Percentiles rank a stretch among this genome's conserved stretches.
phyloP scores from a whole-genome alignment of 2,797 vertebrate genomes.

The Trachops cirrhosus region DNA sequence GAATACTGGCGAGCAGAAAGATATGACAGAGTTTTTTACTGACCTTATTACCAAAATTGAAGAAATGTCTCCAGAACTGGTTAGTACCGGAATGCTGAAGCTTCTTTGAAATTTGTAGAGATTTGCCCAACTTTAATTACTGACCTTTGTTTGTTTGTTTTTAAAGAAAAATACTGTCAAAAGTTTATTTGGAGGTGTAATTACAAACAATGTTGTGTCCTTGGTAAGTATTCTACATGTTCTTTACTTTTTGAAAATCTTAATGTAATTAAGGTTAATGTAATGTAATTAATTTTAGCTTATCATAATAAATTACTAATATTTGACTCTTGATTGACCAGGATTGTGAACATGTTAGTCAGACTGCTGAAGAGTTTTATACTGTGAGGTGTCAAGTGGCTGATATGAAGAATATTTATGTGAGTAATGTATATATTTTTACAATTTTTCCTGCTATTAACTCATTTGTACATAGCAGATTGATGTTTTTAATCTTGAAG shows the following conservation, averaged over 20 bases:
- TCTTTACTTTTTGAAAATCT: not conserved
- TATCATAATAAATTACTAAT: constrained; percentile 13
- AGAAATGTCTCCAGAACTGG: constrained; percentile 98
- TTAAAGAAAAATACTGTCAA: constrained; percentile 98
- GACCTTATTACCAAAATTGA: constrained; percentile 99
- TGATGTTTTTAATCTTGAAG: constrained; percentile 9
- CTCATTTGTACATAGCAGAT: not conserved
- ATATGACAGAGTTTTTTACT: constrained; percentile 99
- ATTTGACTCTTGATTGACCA: constrained; percentile 72
- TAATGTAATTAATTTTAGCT: too few species aligned
- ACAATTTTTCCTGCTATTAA: not conserved
- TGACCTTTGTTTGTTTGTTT: constrained; percentile 73
- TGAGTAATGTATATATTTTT: constrained; percentile 82
- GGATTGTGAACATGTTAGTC: constrained; percentile 99
- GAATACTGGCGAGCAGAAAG: constrained; percentile 98
- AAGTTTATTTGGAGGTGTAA: constrained; percentile 97
- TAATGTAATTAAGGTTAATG: too few species aligned
- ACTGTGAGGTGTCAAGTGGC: constrained; percentile 98
- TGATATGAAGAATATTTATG: constrained; percentile 99
- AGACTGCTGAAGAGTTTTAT: constrained; percentile 99
- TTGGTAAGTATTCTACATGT: constrained; percentile 87
- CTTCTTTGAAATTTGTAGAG: not conserved
- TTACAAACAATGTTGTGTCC: constrained; percentile 99
- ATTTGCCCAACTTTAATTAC: constrained; percentile 68
- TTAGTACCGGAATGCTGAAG: constrained; percentile 77